A percentile compares a stretch with the other conserved stretches of the same genome.
These are phyloP conservation scores for Argyresthia goedartella DNA, from an alignment of 2,888 invertebrate species.

Conservation along the genomic window DNA sequence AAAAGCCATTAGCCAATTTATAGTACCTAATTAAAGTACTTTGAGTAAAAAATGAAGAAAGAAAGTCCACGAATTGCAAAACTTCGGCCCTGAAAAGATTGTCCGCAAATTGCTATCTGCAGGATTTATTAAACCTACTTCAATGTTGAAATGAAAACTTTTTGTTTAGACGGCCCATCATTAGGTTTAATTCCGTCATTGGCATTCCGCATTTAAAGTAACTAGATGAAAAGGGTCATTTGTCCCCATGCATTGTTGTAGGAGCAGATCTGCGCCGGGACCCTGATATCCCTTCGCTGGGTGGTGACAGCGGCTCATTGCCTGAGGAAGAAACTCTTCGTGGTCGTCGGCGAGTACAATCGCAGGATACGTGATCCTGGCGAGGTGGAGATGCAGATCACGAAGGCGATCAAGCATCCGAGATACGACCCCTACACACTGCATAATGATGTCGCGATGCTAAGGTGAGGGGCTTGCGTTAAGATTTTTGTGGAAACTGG, in stretches of 20 bases:
- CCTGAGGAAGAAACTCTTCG: conserved; percentile 80
- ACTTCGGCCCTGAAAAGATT: too few relatives aligned
- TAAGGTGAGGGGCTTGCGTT: conserved; percentile 61
- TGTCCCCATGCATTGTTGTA: conserved; percentile 31
- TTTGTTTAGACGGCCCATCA: too few relatives aligned
- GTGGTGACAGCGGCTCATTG: conserved; percentile 92
- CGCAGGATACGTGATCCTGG: conserved; percentile 79
- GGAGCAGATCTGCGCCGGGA: conserved; percentile 93
- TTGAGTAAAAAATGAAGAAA: too few relatives aligned
- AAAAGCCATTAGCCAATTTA: too few relatives aligned
- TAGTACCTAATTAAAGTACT: too few relatives aligned
- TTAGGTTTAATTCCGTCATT: too few relatives aligned
- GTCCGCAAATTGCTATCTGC: too few relatives aligned
- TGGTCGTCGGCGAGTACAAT: conserved; percentile 90
- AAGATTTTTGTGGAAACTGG: background rate
- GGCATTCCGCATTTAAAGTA: too few relatives aligned
- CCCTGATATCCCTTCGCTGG: conserved; percentile 85
- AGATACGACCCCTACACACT: conserved; percentile 90
- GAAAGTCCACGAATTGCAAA: too few relatives aligned
- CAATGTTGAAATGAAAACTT: too few relatives aligned
- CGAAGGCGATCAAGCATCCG: conserved; percentile 84
- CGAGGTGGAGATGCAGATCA: conserved; percentile 82
- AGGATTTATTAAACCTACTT: too few relatives aligned
- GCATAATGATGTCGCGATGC: conserved; percentile 91
- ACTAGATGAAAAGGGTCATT: too few relatives aligned